Conservation (phyloP, 1,140 invertebrate genomes). For the Orius insidiosus region DNA sequence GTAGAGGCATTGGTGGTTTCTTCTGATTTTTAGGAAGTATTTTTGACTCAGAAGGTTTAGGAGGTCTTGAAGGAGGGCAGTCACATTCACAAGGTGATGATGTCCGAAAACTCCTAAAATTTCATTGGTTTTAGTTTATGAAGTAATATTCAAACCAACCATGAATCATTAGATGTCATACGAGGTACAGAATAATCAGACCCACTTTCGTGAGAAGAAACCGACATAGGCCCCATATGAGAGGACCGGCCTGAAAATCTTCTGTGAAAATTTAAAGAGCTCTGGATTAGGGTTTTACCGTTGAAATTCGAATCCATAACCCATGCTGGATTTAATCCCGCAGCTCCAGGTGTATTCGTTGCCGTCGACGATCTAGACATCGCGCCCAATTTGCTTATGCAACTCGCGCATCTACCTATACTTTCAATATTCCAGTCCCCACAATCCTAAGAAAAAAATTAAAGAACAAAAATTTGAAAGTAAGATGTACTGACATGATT, state of each 20-base stretch:
- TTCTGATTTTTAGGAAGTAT: constrained; percentile 17
- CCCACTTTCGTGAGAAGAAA: constrained; percentile 32
- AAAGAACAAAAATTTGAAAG: background rate
- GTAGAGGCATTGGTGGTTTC: constrained; percentile 39
- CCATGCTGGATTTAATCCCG: constrained; percentile 40
- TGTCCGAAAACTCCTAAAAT: constrained; percentile 12
- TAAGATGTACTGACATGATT: constrained; percentile 7
- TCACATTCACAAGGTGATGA: constrained; percentile 13
- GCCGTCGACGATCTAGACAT: constrained; percentile 41
- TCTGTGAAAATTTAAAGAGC: background rate
- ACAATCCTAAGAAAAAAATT: constrained; percentile 16
- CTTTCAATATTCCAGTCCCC: constrained; percentile 20
- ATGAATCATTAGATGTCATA: constrained; percentile 15
- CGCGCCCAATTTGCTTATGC: constrained; percentile 53
- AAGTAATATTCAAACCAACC: constrained; percentile 12
- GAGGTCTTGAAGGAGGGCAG: constrained; percentile 34
- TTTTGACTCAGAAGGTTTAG: constrained; percentile 28
- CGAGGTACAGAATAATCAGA: constrained; percentile 35
- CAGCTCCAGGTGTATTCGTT: constrained; percentile 25
- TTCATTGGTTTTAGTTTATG: background rate
- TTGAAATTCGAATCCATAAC: constrained; percentile 32
- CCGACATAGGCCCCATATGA: constrained; percentile 25
- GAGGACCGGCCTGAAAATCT: background rate
- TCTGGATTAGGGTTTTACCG: background rate
- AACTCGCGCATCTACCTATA: constrained; percentile 54